Evolutionary conservation across 2,113 vertebrate genomes (phyloP).

Genomic region (Myrmophylax atrothorax): DNA sequence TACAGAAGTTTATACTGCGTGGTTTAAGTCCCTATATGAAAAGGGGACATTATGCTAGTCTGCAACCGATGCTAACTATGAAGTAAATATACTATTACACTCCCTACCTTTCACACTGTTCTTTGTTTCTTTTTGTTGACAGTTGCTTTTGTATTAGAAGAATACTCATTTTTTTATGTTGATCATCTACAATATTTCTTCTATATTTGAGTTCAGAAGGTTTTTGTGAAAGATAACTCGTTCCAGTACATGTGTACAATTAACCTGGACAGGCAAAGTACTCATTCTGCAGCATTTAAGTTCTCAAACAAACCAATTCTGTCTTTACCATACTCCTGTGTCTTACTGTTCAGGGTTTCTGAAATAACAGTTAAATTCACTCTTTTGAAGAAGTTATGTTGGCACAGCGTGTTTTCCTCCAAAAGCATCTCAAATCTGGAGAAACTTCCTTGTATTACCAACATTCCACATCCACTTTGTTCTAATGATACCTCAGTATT

Average conservation of each 20-base stretch:
- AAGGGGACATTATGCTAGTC: not conserved
- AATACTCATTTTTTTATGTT: not conserved
- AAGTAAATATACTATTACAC: not conserved
- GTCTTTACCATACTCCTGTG: not conserved
- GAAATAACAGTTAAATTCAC: not conserved
- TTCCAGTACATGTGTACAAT: not conserved
- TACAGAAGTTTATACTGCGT: not conserved
- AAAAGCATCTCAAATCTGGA: not conserved
- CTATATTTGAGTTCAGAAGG: not conserved
- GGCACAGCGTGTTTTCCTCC: not conserved
- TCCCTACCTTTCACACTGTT: not conserved
- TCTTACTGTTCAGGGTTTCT: not conserved
- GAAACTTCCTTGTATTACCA: not conserved
- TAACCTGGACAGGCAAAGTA: not conserved
- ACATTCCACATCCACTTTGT: conserved; percentile 16
- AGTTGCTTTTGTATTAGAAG: not conserved
- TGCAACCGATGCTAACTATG: not conserved
- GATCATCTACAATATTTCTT: not conserved
- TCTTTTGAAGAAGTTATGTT: not conserved
- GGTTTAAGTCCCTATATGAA: not conserved
- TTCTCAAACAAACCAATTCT: not conserved
- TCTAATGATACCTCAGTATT: conserved; percentile 4
- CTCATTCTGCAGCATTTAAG: not conserved
- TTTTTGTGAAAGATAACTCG: not conserved
- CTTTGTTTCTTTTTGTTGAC: not conserved